Conservation (phyloP, 2,888 invertebrate genomes). For the Leptinotarsa rubiginosa region DNA sequence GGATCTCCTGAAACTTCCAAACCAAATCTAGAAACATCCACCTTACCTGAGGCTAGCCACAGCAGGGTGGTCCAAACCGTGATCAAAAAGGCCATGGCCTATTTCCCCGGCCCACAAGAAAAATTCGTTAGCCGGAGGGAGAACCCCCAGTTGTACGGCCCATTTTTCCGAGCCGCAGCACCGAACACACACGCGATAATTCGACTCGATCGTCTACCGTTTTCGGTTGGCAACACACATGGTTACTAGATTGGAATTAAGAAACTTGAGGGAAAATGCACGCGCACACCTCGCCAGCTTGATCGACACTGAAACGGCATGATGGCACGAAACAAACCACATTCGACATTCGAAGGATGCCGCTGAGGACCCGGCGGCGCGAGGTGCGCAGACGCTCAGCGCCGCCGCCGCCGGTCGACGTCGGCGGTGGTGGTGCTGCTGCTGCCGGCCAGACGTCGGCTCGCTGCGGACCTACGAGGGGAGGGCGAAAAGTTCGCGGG, state of each 20-base stretch:
- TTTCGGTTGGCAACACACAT: constrained; percentile 43
- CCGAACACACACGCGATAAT: constrained; percentile 31
- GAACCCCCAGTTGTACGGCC: constrained; percentile 69
- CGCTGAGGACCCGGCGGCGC: constrained; percentile 28
- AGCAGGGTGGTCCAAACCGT: constrained; percentile 66
- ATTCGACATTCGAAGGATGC: constrained; percentile 24
- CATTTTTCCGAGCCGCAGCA: constrained; percentile 51
- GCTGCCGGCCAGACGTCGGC: constrained; percentile 8
- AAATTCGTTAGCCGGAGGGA: constrained; percentile 70
- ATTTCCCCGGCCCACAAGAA: constrained; percentile 63
- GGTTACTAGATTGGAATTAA: constrained; percentile 36
- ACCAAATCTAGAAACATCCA: neutral
- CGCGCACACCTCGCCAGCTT: constrained; percentile 40
- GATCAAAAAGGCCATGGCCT: constrained; percentile 60
- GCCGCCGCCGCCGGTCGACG: constrained; percentile 21
- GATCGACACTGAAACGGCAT: constrained; percentile 41
- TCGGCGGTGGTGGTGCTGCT: constrained; percentile 17
- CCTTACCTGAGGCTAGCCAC: constrained; percentile 64
- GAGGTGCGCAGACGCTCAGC: constrained; percentile 39
- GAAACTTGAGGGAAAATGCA: constrained; percentile 33
- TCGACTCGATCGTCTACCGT: constrained; percentile 30
- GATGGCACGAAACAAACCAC: constrained; percentile 30
- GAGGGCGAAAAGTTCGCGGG: neutral
- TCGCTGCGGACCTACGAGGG: neutral
- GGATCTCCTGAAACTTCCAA: neutral